Percentiles rank a stretch among this genome's conserved stretches.
phyloP scores from a whole-genome alignment of 2,888 invertebrate genomes.

The Agonopterix heracliana region DNA sequence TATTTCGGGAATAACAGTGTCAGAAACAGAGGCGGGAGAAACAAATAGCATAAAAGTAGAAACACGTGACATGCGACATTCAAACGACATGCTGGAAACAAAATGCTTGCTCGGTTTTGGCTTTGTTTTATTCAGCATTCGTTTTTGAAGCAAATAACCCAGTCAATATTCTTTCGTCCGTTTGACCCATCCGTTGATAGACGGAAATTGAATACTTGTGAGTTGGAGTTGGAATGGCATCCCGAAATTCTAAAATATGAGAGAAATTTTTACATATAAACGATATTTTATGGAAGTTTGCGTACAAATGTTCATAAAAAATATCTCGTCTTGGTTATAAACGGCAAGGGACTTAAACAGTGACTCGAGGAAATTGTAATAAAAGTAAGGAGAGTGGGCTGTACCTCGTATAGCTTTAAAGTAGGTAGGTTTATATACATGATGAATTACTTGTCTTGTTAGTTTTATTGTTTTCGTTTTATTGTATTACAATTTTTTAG shows the following conservation, averaged over 20 bases:
- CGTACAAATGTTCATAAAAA: constrained; percentile 40
- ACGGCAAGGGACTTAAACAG: constrained; percentile 44
- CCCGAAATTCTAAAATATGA: constrained; percentile 1
- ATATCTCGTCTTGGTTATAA: constrained; percentile 40
- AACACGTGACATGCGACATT: constrained; percentile 26
- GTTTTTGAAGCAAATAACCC: constrained; percentile 6
- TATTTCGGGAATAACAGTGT: constrained; percentile 49
- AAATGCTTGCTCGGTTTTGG: constrained; percentile 24
- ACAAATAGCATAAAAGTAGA: constrained; percentile 38
- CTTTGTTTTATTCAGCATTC: constrained; percentile 2
- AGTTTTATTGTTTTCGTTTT: too few species aligned
- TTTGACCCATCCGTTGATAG: constrained; percentile 10
- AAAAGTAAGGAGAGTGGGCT: constrained; percentile 36
- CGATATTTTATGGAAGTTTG: constrained; percentile 33
- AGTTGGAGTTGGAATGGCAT: not conserved
- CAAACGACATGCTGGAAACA: constrained; percentile 24
- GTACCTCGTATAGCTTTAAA: too few species aligned
- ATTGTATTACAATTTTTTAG: too few species aligned
- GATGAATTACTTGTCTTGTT: too few species aligned
- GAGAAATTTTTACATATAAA: constrained; percentile 24
- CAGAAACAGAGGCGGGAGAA: constrained; percentile 35
- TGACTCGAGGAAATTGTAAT: constrained; percentile 40
- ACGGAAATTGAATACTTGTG: constrained; percentile 6
- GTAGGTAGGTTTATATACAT: too few species aligned
- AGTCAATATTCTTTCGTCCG: constrained; percentile 9